Evolutionary conservation across 2,797 vertebrate species (phyloP).

Genomic region (Myioborus melanocephalus): DNA sequence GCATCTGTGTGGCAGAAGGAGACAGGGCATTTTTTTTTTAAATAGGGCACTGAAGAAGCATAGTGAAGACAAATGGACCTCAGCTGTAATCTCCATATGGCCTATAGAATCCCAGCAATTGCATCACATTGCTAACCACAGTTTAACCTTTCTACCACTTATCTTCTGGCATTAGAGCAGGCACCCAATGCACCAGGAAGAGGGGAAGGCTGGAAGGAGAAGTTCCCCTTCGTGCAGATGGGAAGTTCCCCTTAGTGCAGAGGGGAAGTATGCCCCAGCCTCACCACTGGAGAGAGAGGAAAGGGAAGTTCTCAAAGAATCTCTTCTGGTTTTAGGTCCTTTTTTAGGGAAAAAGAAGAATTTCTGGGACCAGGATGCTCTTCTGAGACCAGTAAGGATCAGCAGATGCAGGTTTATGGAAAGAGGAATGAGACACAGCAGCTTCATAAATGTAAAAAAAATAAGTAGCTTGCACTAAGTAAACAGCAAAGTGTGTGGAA

Average conservation of each 20-base stretch:
- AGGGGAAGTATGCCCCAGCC: background rate
- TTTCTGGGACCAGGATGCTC: background rate
- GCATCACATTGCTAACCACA: background rate
- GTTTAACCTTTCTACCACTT: background rate
- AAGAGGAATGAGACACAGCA: background rate
- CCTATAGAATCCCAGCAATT: background rate
- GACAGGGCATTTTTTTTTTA: background rate
- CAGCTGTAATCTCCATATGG: background rate
- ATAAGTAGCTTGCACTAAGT: background rate
- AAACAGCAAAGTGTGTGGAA: background rate
- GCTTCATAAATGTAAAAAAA: background rate
- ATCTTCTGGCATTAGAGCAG: background rate
- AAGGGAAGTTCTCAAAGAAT: background rate
- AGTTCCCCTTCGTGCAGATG: background rate
- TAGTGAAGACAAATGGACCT: background rate
- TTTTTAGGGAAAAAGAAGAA: background rate
- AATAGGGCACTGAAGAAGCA: background rate
- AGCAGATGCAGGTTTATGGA: background rate
- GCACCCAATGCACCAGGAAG: background rate
- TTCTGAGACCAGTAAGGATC: background rate
- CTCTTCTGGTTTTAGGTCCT: background rate
- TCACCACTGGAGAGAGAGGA: background rate
- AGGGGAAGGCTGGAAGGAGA: background rate
- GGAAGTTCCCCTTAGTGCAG: background rate
- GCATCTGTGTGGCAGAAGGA: background rate